These are phyloP conservation scores for Menidia menidia DNA, from an alignment of 2,797 vertebrate genomes.

Conservation along the genomic window DNA sequence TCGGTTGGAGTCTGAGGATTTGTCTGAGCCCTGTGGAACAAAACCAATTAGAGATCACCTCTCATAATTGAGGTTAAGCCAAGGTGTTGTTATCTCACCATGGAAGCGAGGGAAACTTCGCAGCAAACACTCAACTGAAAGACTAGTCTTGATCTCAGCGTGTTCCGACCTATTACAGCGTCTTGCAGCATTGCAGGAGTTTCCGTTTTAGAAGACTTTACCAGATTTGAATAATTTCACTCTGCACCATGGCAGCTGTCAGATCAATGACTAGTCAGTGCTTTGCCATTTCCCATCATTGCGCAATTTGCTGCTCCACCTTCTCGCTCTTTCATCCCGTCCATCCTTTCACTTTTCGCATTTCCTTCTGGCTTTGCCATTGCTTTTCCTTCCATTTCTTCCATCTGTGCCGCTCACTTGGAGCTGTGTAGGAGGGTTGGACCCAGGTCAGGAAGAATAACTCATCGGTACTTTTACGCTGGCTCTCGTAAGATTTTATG, in stretches of 20 bases:
- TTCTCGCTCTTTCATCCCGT: conserved; percentile 50
- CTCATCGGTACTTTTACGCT: conserved; percentile 65
- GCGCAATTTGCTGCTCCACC: conserved; percentile 53
- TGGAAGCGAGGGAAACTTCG: conserved; percentile 25
- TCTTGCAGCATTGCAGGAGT: conserved; percentile 54
- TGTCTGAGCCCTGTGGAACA: conserved; percentile 29
- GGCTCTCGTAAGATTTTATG: conserved; percentile 70
- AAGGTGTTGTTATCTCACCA: conserved; percentile 29
- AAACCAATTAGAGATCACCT: conserved; percentile 50
- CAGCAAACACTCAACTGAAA: conserved; percentile 27
- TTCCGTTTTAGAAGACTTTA: conserved; percentile 48
- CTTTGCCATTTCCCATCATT: conserved; percentile 51
- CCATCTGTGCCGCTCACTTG: conserved; percentile 21
- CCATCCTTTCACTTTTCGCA: conserved; percentile 49
- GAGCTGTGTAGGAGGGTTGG: conserved; percentile 23
- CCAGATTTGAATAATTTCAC: conserved; percentile 50
- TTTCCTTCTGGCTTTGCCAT: conserved; percentile 31
- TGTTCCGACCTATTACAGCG: conserved; percentile 34
- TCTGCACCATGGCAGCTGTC: conserved; percentile 30
- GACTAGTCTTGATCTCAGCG: conserved; percentile 25
- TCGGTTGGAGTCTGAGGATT: conserved; percentile 23
- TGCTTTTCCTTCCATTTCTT: conserved; percentile 16
- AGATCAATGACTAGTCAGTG: conserved; percentile 32
- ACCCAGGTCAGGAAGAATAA: conserved; percentile 34
- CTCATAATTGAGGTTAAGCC: conserved; percentile 38